A percentile compares a stretch with the other conserved stretches of the same genome.
phyloP scores from a whole-genome alignment of 2,797 vertebrate genomes.

The Pagetopsis macropterus region DNA sequence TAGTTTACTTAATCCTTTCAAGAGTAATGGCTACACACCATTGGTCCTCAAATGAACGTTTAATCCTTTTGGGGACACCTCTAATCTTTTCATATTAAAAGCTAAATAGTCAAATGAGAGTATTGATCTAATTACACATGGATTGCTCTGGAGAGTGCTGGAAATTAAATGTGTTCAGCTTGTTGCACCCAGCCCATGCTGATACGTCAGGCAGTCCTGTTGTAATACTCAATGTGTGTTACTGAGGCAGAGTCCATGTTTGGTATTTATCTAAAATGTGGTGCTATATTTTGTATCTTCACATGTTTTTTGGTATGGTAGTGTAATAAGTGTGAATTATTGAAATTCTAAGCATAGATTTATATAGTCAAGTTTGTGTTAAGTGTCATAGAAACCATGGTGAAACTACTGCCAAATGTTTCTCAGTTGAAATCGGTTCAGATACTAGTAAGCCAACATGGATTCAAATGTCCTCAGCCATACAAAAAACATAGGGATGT shows the following conservation, averaged over 20 bases:
- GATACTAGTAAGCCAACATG: neutral
- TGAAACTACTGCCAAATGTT: neutral
- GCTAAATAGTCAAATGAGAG: conserved; percentile 93
- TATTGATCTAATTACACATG: conserved; percentile 94
- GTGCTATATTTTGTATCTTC: neutral
- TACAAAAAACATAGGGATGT: conserved; percentile 4
- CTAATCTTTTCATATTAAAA: conserved; percentile 98
- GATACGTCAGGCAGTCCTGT: conserved; percentile 28
- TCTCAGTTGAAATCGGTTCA: neutral
- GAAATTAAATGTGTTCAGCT: conserved; percentile 59
- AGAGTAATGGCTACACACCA: conserved; percentile 89
- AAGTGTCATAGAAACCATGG: neutral
- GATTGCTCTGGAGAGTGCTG: conserved; percentile 78
- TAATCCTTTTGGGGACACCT: conserved; percentile 89
- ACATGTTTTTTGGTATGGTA: neutral
- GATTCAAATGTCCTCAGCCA: conserved; percentile 27
- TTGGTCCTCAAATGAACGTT: conserved; percentile 82
- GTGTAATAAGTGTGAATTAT: neutral
- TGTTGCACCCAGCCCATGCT: conserved; percentile 30
- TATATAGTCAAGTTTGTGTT: neutral
- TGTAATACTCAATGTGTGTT: neutral
- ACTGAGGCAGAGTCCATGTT: conserved; percentile 1
- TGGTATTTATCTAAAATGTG: conserved; percentile 17
- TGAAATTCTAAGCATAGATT: neutral
- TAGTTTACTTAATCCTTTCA: conserved; percentile 91